Evolutionary conservation across 2,797 vertebrate species (phyloP).

Genomic region (Amniataba percoides): DNA sequence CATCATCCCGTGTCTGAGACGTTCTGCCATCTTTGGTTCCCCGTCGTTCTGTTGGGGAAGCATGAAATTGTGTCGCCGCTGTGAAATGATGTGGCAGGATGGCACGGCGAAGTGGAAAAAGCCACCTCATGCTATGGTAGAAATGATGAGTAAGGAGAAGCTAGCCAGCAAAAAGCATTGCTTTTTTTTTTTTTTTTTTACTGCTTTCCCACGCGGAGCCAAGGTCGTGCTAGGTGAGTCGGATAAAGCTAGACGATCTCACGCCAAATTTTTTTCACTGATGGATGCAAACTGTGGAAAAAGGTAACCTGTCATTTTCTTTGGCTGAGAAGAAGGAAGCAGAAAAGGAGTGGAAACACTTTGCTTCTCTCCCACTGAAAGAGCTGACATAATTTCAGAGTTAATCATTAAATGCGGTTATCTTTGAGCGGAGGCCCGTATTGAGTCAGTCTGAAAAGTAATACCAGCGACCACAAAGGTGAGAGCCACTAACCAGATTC

Average conservation of each 20-base stretch:
- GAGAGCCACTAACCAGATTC: background rate
- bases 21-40: slow-evolving; percentile 16
- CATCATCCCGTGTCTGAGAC: slow-evolving; percentile 26
- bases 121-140: slow-evolving; percentile 2
- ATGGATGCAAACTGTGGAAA: slow-evolving; percentile 29
- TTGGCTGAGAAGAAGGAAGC: slow-evolving; percentile 9
- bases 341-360: slow-evolving; percentile 23
- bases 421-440: slow-evolving; percentile 22
- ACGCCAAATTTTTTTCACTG: slow-evolving; percentile 20
- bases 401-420: slow-evolving; percentile 47
- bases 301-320: slow-evolving; percentile 19
- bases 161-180: slow-evolving; percentile 8
- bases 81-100: slow-evolving; percentile 28
- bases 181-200: background rate
- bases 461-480: background rate
- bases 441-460: background rate
- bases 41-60: slow-evolving; percentile 35
- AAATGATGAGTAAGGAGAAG: slow-evolving; percentile 44
- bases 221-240: slow-evolving; percentile 38
- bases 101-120: slow-evolving; percentile 38
- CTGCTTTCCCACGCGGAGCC: slow-evolving; percentile 45
- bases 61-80: slow-evolving; percentile 13
- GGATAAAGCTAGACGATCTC: slow-evolving; percentile 7
- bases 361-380: slow-evolving; percentile 22
- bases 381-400: slow-evolving; percentile 26